Evolutionary conservation across 2,113 vertebrate species (phyloP).

Genomic region (Stomatorhinus ivindoensis): DNA sequence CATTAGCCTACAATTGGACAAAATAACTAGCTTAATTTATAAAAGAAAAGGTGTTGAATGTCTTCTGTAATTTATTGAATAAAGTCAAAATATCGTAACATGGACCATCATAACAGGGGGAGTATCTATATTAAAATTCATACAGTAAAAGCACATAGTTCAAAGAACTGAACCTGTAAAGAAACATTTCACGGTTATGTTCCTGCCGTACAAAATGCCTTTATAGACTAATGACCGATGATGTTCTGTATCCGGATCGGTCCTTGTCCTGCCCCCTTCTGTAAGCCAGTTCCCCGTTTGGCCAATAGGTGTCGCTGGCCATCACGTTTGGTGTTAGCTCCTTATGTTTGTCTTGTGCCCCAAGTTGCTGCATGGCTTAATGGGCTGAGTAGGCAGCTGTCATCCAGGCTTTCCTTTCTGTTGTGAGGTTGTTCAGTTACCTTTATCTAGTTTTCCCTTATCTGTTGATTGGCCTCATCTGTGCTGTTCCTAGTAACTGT

Average conservation of each 20-base stretch:
- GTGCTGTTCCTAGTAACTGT: not conserved
- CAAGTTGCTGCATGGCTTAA: not conserved
- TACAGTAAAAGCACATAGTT: not conserved
- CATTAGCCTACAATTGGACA: no score
- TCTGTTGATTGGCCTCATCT: not conserved
- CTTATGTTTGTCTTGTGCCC: not conserved
- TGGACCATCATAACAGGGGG: no score
- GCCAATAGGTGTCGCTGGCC: not conserved
- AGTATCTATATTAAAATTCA: not conserved
- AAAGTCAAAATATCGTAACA: no score
- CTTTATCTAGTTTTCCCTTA: not conserved
- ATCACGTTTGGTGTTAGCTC: not conserved
- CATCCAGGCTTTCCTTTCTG: not conserved
- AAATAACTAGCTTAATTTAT: no score
- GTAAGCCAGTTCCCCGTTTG: not conserved
- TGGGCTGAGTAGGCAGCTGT: not conserved
- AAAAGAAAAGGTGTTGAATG: no score
- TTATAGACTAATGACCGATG: not conserved
- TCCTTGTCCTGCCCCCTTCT: not conserved
- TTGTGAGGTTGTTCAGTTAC: not conserved
- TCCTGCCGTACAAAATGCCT: not conserved
- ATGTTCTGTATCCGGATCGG: not conserved
- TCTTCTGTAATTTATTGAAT: no score
- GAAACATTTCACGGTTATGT: not conserved
- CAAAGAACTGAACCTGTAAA: not conserved